Percentiles rank a stretch among this genome's conserved stretches.
Evolutionary conservation across 2,113 vertebrate genomes (phyloP).

Genomic region (Mirounga angustirostris): DNA sequence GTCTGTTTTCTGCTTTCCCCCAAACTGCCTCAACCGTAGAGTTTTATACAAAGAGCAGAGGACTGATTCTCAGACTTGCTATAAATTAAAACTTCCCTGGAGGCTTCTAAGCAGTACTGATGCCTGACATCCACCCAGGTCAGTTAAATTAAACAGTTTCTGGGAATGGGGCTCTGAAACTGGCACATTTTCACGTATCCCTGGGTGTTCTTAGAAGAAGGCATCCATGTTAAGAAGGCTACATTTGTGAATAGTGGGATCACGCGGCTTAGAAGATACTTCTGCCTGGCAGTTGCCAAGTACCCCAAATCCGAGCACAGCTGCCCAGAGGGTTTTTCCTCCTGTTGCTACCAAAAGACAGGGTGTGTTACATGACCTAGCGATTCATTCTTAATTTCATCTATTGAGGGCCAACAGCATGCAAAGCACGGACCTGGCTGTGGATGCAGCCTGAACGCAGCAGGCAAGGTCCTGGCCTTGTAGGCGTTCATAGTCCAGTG

Average conservation of each 20-base stretch:
- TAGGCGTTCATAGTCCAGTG: accelerated
- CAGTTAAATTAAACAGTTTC: background rate
- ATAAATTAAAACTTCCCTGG: background rate
- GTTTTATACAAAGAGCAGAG: background rate
- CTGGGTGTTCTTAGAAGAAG: background rate
- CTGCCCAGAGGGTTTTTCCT: background rate
- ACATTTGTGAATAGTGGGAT: background rate
- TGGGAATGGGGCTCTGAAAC: background rate
- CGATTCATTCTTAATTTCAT: background rate
- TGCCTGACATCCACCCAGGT: background rate
- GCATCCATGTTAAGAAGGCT: background rate
- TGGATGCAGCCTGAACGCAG: accelerated
- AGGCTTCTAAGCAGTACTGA: background rate
- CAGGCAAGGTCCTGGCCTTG: background rate
- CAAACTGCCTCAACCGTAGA: accelerated
- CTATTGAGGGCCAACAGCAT: accelerated
- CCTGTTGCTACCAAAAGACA: background rate
- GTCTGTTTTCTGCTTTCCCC: background rate
- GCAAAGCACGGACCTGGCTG: accelerated
- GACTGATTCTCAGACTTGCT: background rate
- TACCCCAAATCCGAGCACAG: background rate
- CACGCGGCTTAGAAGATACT: background rate
- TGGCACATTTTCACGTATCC: background rate
- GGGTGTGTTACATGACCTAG: accelerated
- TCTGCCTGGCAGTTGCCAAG: background rate